Evolutionary conservation across 2,888 invertebrate genomes (phyloP), one percentile per base, ranked within the genome.

Genomic region (Drosophila nigricruria): DNA sequence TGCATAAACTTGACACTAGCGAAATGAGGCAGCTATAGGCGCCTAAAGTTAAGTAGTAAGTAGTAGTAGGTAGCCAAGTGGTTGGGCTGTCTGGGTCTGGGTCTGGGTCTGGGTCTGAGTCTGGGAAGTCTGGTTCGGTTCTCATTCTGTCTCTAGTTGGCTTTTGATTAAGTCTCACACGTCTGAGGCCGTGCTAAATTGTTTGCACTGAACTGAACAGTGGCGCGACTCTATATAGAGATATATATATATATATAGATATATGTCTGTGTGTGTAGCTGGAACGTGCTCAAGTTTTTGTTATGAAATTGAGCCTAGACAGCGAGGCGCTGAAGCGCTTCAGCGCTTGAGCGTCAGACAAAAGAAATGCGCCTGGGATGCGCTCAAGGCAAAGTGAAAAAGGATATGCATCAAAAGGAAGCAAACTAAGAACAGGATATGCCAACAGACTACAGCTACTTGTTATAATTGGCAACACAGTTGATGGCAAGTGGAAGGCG

Each of bases 281-380:
- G 47, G 59, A 88, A 89, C 84, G 84, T 85, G 84, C 84, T 85
- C 89, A 85, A 85, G 84, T 85, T 85, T 85, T 85, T 89, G 84
- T 85, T 88, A 82, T 84, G 89, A 85, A 89, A 84, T 84, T 68
- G 88, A 84, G 84, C 84, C 84, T 89, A 84, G 84, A 83, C 83
- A 72, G 53, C 49, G 49, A 49, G 49, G 49, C 52, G 53, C 54
- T 40, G 27, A 27, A 18, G 27, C 52, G 52, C 53, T 27, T 12
- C 10, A n/a, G 8, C 53, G 64, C 70, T 76, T 68, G 50, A 78
- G 77, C 63, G 34, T 12, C 40, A 84, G 85, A 84, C 84, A 84
- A 84, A 86, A 77, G 72, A 71, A 69, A 50, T 56, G 85, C 62
- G 72, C 45, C 42, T 18, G 53, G 56, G 50, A 40, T 10, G 34